phyloP scores from a whole-genome alignment of 2,888 invertebrate genomes.

The Tachina lurida region DNA sequence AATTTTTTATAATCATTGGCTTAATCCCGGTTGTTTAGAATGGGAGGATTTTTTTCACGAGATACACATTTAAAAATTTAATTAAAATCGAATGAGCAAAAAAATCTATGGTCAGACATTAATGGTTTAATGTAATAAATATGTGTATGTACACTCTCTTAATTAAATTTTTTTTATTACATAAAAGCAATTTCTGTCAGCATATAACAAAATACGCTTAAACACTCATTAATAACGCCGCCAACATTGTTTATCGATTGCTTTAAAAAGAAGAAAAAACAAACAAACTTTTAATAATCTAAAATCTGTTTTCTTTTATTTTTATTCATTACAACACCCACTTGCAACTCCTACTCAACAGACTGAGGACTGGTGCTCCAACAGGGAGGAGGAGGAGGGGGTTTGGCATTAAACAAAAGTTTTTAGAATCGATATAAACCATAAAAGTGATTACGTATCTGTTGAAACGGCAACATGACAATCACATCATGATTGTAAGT shows the following conservation, averaged over 20 bases:
- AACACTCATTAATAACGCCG: neutral
- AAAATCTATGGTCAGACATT: too few species aligned
- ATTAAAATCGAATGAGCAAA: too few species aligned
- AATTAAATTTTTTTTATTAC: neutral
- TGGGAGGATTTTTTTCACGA: too few species aligned
- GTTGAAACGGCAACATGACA: conserved; percentile 46
- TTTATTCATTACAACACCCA: neutral
- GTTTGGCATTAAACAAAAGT: conserved; percentile 10
- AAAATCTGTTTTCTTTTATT: conserved; percentile 24
- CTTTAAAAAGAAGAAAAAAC: neutral
- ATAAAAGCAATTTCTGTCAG: neutral
- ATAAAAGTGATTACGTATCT: conserved; percentile 63
- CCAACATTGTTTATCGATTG: conserved; percentile 2
- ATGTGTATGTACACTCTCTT: neutral
- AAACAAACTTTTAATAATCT: conserved; percentile 15
- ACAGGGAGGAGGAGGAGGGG: neutral
- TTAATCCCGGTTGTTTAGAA: too few species aligned
- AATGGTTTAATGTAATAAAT: too few species aligned
- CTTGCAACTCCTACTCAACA: conserved; percentile 5
- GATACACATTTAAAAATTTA: too few species aligned
- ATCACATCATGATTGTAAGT: conserved; percentile 34
- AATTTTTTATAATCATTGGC: too few species aligned
- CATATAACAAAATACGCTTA: conserved; percentile 2
- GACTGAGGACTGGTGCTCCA: conserved; percentile 23
- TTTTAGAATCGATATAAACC: conserved; percentile 56